Evolutionary conservation across 2,113 vertebrate genomes (phyloP).

Genomic region (Rhagologus leucostigma): DNA sequence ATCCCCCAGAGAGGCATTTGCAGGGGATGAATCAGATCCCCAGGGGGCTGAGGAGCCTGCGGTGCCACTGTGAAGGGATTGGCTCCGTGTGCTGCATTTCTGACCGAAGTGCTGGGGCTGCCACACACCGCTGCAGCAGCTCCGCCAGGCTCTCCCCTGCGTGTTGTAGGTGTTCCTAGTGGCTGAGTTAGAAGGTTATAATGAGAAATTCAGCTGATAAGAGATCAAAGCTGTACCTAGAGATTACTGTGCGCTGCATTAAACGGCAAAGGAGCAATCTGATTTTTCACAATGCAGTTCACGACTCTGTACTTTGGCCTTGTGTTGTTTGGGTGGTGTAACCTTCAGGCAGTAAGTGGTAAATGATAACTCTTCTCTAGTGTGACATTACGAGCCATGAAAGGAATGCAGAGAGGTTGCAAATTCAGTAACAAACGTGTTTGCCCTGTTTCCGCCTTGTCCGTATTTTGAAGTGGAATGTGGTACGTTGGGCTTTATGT

Average conservation of each 20-base stretch:
- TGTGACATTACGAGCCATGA: not conserved
- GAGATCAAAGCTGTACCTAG: constrained; percentile 20
- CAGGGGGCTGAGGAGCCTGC: not conserved
- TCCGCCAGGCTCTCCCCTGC: not conserved
- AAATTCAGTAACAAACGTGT: not conserved
- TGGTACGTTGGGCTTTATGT: not conserved
- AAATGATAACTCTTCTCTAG: constrained; percentile 36
- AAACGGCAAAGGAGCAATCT: not conserved
- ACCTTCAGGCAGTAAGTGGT: constrained; percentile 36
- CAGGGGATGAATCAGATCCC: not conserved
- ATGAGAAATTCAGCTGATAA: constrained; percentile 12
- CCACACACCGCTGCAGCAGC: not conserved
- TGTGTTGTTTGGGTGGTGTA: constrained; percentile 27
- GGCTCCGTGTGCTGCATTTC: not conserved
- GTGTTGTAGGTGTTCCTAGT: not conserved
- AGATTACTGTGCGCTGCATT: not conserved
- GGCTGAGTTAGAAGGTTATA: not conserved
- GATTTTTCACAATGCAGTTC: not conserved
- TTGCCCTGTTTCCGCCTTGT: not conserved
- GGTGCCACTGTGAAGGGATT: not conserved
- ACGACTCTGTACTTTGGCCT: constrained; percentile 48
- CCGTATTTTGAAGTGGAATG: not conserved
- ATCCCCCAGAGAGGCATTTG: not conserved
- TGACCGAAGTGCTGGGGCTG: not conserved
- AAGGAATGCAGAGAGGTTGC: constrained; percentile 39